Conservation (phyloP, 1,140 invertebrate genomes). For the Drosophila dunni region DNA sequence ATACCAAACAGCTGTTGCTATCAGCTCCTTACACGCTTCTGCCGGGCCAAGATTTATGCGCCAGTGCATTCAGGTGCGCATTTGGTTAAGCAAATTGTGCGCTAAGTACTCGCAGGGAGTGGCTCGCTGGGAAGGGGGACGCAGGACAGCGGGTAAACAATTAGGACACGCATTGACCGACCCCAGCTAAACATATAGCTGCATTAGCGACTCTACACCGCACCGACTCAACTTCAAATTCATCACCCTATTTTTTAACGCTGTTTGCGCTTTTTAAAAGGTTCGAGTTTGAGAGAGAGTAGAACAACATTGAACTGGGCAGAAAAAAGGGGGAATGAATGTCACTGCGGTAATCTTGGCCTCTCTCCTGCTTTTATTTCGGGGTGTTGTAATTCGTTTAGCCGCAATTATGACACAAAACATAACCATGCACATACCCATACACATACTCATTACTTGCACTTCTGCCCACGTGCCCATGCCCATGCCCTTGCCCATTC, state of each 20-base stretch:
- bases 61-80: constrained; percentile 51
- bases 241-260: constrained; percentile 48
- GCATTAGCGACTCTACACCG: constrained; percentile 9
- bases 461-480: constrained; percentile 57
- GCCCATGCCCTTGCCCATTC: not conserved
- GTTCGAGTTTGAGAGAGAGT: constrained; percentile 44
- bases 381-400: constrained; percentile 83
- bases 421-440: constrained; percentile 46
- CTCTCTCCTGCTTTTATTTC: constrained; percentile 28
- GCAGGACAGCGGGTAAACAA: constrained; percentile 47
- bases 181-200: constrained; percentile 42
- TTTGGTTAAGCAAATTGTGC: constrained; percentile 72
- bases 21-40: constrained; percentile 9
- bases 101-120: constrained; percentile 48
- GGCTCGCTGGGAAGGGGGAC: not conserved
- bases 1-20: constrained; percentile 47
- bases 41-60: constrained; percentile 64
- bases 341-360: constrained; percentile 50
- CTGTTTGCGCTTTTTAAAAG: constrained; percentile 61
- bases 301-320: not conserved
- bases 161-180: constrained; percentile 67
- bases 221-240: constrained; percentile 5
- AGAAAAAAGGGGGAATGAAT: constrained; percentile 22
- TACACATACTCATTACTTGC: constrained; percentile 35
- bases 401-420: constrained; percentile 81